A percentile compares a stretch with the other conserved stretches of the same genome.
These are phyloP conservation scores for Eretmochelys imbricata DNA, from an alignment of 2,113 vertebrate species.

Conservation along the genomic window DNA sequence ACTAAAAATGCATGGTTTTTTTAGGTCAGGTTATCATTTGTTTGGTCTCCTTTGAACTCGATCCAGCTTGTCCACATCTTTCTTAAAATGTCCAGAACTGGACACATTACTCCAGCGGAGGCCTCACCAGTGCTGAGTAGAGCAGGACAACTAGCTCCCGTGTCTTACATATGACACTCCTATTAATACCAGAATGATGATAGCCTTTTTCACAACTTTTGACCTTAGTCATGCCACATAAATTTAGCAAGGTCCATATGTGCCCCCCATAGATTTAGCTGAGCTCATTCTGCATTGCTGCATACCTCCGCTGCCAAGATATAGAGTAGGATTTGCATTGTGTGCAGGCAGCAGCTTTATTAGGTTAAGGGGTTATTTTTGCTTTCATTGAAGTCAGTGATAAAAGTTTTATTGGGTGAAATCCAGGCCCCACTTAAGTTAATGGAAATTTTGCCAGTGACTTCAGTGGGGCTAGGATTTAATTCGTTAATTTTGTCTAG, in stretches of 20 bases:
- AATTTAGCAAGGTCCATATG: neutral
- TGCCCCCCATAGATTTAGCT: neutral
- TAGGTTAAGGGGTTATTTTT: neutral
- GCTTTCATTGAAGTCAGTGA: neutral
- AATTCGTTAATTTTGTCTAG: neutral
- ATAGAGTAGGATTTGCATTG: neutral
- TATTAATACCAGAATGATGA: too few species aligned
- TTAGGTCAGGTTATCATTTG: too few species aligned
- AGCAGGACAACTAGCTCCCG: too few species aligned
- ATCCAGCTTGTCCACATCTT: too few species aligned
- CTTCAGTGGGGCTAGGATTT: neutral
- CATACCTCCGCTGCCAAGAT: neutral
- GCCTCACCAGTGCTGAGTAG: too few species aligned
- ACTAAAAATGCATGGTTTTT: too few species aligned
- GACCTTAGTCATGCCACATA: neutral
- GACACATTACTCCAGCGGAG: too few species aligned
- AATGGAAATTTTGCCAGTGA: neutral
- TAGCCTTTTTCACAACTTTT: neutral
- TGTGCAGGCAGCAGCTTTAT: neutral
- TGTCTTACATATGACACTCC: too few species aligned
- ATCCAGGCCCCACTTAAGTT: neutral
- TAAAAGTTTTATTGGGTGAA: constrained; percentile 4
- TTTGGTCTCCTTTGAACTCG: too few species aligned
- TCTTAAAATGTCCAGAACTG: too few species aligned
- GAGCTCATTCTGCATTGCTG: neutral